Evolutionary conservation across 1,140 invertebrate genomes (phyloP).

Genomic region (Nautilus pompilius): DNA sequence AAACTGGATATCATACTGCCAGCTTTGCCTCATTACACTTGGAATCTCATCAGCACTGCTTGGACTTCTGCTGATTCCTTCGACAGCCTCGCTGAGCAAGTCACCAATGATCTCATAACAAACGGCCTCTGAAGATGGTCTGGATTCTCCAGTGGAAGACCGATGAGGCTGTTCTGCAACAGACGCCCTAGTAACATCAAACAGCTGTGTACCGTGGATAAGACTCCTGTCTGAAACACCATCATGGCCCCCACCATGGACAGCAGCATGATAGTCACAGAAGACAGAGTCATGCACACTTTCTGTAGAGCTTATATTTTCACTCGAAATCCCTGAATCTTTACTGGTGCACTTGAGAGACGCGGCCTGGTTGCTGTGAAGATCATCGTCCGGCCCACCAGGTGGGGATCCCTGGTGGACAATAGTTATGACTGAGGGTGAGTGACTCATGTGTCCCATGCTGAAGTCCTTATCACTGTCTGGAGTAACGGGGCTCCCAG

Average conservation of each 20-base stretch:
- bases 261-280: slow-evolving; percentile 12
- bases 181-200: not conserved
- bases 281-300: slow-evolving; percentile 21
- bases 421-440: slow-evolving; percentile 4
- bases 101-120: not conserved
- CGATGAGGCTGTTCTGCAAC: no score
- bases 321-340: slow-evolving; percentile 47
- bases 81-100: not conserved
- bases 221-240: slow-evolving; percentile 7
- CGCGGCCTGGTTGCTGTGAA: slow-evolving; percentile 4
- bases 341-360: slow-evolving; percentile 41
- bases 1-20: slow-evolving; percentile 32
- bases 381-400: not conserved
- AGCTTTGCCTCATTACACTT: slow-evolving; percentile 9
- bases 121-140: no score
- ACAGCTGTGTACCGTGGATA: slow-evolving; percentile 1
- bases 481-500: slow-evolving; percentile 30
- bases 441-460: slow-evolving; percentile 7
- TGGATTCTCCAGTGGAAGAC: no score
- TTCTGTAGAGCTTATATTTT: slow-evolving; percentile 39
- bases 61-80: no score
- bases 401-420: not conserved
- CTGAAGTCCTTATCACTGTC: slow-evolving; percentile 12
- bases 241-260: no score
- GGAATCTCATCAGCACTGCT: not conserved